Base-by-base conservation (phyloP, 2,797 vertebrate species). In the Lepus oiostolus region DNA sequence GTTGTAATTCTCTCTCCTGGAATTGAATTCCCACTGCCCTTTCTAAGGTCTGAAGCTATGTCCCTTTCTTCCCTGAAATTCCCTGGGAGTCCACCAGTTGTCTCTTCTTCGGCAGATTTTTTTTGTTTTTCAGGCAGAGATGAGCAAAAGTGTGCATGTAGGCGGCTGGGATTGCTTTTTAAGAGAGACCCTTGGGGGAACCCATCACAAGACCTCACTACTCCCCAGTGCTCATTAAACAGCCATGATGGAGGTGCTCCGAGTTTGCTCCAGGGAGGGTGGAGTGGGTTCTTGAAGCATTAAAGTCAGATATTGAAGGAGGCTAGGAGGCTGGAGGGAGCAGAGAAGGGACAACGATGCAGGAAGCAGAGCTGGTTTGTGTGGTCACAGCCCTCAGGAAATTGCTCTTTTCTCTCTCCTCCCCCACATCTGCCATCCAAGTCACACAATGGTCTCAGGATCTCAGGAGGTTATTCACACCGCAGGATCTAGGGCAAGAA, bases 291-390 rank as follows among this genome's bases (percentile, higher is more conserved):
- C 54, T 87, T 67, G 12, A 58, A 93, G 60, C 13, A 11, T 26
- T 32, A 26, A 70, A 77, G 38, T 77, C 81, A 11, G 84, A 32
- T 82, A 80, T 88, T 75, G 92, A 91, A 91, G 96, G 87, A 93
- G 7, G 0, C 42, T 74, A 91, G 96, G 87, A 93, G 7, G 0
- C 42, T 74, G 32, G 32, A 42, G 63, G n/a, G 11, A 30, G 85
- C 35, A 63, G 83, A 71, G 54, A 83, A 71, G 62, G 84, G 72
- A 74, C 17, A 70, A 12, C 0, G 0, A 76, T 74, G 24, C 85
- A 72, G 47, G 72, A 84, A 77, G 88, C 58, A 52, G 85, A 74
- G 88, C n/a, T 50, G 71, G 91, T 91, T 88, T 24, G 42, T 0
- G 4, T 12, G 52, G 72, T 63, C 81, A 16, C 86, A 91, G 90